A percentile compares a stretch with the other conserved stretches of the same genome.
phyloP scores from a whole-genome alignment of 1,140 invertebrate species.

The Drosophila sucinea region DNA sequence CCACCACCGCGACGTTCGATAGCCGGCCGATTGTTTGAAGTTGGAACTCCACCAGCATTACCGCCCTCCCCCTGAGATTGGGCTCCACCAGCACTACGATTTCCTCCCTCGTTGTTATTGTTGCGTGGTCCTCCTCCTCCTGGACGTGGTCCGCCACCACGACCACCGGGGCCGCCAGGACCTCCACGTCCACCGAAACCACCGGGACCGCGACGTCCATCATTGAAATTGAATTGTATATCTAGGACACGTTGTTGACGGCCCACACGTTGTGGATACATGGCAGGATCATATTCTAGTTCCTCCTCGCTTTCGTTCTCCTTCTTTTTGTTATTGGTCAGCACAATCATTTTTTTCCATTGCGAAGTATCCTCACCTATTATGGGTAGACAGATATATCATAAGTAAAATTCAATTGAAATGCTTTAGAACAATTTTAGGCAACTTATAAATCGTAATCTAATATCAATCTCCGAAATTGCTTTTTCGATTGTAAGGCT shows the following conservation, averaged over 20 bases:
- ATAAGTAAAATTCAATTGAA: too few species aligned
- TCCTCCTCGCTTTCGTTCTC: conserved; percentile 87
- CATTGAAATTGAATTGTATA: conserved; percentile 95
- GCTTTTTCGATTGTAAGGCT: too few species aligned
- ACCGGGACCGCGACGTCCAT: conserved; percentile 88
- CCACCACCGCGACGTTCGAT: conserved; percentile 71
- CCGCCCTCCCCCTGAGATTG: conserved; percentile 50
- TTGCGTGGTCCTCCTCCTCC: conserved; percentile 61
- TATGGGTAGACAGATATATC: background rate
- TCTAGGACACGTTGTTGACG: conserved; percentile 93
- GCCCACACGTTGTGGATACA: conserved; percentile 94
- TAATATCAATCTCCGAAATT: too few species aligned
- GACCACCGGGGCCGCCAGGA: conserved; percentile 86
- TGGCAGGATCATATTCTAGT: conserved; percentile 89
- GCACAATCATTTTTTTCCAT: conserved; percentile 94
- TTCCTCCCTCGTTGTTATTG: conserved; percentile 36
- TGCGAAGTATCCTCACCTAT: conserved; percentile 91
- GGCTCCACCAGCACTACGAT: conserved; percentile 64
- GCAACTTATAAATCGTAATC: too few species aligned
- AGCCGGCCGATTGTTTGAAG: conserved; percentile 60
- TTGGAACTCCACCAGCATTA: conserved; percentile 37
- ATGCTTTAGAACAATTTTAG: too few species aligned
- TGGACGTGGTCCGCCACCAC: conserved; percentile 84
- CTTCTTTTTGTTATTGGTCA: conserved; percentile 82
- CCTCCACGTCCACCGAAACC: conserved; percentile 86